phyloP scores from a whole-genome alignment of 1,140 invertebrate genomes.

The Branchinecta lindahli region DNA sequence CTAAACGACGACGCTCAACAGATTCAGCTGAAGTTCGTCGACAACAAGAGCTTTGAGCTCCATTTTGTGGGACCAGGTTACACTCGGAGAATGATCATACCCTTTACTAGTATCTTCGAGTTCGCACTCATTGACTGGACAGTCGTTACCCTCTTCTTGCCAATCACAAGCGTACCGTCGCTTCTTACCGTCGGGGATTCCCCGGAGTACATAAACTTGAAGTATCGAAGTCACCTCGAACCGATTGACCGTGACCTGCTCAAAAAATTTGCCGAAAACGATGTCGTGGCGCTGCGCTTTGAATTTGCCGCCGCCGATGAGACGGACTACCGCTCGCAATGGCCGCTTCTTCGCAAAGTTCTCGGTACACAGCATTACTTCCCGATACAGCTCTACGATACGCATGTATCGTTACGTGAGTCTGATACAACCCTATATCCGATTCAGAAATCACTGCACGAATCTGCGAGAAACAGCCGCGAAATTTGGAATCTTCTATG shows the following conservation, averaged over 20 bases:
- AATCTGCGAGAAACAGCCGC: background rate
- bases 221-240: background rate
- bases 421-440: background rate
- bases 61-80: background rate
- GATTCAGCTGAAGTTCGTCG: background rate
- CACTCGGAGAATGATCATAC: background rate
- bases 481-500: background rate
- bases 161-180: too few relatives aligned
- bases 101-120: background rate
- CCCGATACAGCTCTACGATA: conserved; percentile 9
- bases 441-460: background rate
- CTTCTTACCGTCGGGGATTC: background rate
- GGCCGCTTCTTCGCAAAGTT: conserved; percentile 6
- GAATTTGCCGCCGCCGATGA: background rate
- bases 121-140: conserved; percentile 11
- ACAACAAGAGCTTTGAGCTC: background rate
- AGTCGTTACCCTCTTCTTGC: too few relatives aligned
- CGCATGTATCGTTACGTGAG: background rate
- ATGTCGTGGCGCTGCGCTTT: background rate
- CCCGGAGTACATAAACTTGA: conserved; percentile 11
- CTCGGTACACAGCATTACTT: background rate
- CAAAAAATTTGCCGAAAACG: background rate
- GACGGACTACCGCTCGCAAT: background rate
- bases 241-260: background rate
- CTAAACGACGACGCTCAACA: background rate